Evolutionary conservation across 2,797 vertebrate species (phyloP).

Genomic region (Ataeniobius toweri): DNA sequence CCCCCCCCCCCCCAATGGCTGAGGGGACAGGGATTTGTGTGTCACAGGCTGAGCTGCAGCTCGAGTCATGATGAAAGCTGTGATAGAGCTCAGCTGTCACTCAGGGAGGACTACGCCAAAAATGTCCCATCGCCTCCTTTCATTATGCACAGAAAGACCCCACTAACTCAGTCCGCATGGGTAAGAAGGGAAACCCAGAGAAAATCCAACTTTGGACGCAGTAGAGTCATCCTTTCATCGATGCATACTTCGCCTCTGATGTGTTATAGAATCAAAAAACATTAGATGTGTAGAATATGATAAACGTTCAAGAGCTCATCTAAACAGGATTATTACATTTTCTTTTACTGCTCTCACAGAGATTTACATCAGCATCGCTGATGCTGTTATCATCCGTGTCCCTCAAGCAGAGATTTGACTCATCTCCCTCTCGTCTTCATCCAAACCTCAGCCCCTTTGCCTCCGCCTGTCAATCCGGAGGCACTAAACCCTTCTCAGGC

Average conservation of each 20-base stretch:
- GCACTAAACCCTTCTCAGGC: slow-evolving; percentile 38
- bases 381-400: slow-evolving; percentile 41
- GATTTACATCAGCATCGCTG: slow-evolving; percentile 46
- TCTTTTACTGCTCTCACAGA: slow-evolving; percentile 22
- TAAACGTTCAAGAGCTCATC: slow-evolving; percentile 30
- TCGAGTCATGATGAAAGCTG: slow-evolving; percentile 58
- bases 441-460: slow-evolving; percentile 33
- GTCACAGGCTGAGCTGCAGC: slow-evolving; percentile 54
- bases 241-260: not conserved
- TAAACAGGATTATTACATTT: slow-evolving; percentile 41
- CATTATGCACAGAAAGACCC: slow-evolving; percentile 1
- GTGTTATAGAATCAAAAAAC: not conserved
- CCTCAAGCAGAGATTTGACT: slow-evolving; percentile 60
- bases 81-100: slow-evolving; percentile 61
- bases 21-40: slow-evolving; percentile 41
- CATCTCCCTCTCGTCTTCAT: slow-evolving; percentile 56
- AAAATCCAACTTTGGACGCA: slow-evolving; percentile 5
- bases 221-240: not conserved
- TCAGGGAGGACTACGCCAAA: slow-evolving; percentile 39
- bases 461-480: slow-evolving; percentile 49
- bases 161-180: slow-evolving; percentile 5
- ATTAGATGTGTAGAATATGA: slow-evolving; percentile 18
- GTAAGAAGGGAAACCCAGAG: not conserved
- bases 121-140: slow-evolving; percentile 39
- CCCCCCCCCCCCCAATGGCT: slow-evolving; percentile 23